Evolutionary conservation across 1,140 invertebrate genomes (phyloP), one percentile per base, ranked within the genome.

Genomic region (Centruroides sculpturatus): DNA sequence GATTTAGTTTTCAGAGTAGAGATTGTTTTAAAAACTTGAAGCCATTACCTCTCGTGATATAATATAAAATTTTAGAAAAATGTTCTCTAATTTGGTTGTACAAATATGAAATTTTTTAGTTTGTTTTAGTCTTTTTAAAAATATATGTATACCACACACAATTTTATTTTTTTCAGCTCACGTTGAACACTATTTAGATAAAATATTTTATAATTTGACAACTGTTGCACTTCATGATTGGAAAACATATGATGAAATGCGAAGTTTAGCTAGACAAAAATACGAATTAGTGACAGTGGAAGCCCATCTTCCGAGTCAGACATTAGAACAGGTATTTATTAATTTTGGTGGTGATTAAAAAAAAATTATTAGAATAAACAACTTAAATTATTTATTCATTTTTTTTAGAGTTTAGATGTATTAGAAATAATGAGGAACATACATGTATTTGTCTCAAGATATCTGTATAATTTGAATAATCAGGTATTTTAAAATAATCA

Each of bases 371-470:
- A 23, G 23, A 23, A 23, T 23, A 23, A 23, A 23, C 2, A 23
- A 23, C 49, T 34, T 51, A 51, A 51, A 12, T 51, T 51, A 34
- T n/a, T 51, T 51, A 0, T 34, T 51, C 49, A 51, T 34, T 60
- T 35, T 59, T 58, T 68, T 52, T 69, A 86, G 80, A 96, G 96
- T 50, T 75, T 98, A n/a, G 96, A 99, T 78, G 89, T 98, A 4
- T 75, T 99, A 48, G 90, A 97, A 77, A 95, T 99, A 53, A 98
- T 98, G 87, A 78, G 93, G 53, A 97, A 98, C 69, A 93, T 99
- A 59, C 85, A 95, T 68, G 82, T 91, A 5, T 99, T 99, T 77
- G 93, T 98, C 5, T 83, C 88, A 0, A 86, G 87, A 64, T 98
- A 93, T 75, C 75, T 87, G 11, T 99, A 99, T 71, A 98, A 98